Conservation (phyloP, 2,888 invertebrate genomes). For the Drosophila mimetica region DNA sequence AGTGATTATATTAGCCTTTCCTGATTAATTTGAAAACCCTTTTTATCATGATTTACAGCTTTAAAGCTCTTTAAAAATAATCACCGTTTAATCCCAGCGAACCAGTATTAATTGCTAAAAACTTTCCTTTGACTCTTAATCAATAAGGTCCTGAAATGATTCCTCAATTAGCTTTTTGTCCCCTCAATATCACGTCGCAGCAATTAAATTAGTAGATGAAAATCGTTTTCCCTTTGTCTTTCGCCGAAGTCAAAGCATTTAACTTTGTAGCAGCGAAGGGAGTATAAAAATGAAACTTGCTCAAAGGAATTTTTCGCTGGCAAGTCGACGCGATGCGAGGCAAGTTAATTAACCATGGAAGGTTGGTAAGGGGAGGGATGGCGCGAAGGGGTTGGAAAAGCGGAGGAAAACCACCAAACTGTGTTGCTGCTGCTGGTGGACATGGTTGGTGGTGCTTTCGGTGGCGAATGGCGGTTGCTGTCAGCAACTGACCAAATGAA, state of each 20-base stretch:
- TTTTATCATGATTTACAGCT: background rate
- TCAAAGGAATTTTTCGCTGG: constrained; percentile 68
- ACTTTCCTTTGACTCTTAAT: constrained; percentile 29
- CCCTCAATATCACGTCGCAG: constrained; percentile 68
- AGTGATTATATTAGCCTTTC: too few species aligned
- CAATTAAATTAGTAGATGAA: constrained; percentile 77
- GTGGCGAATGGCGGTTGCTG: constrained; percentile 46
- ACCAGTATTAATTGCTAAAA: constrained; percentile 10
- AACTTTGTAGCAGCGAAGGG: constrained; percentile 51
- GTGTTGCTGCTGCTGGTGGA: constrained; percentile 20
- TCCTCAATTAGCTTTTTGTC: constrained; percentile 17
- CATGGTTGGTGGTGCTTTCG: constrained; percentile 14
- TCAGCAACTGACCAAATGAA: constrained; percentile 71
- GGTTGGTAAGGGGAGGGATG: constrained; percentile 16
- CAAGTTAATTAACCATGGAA: constrained; percentile 70
- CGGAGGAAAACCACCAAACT: constrained; percentile 60
- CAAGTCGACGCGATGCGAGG: constrained; percentile 50
- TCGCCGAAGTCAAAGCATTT: constrained; percentile 59
- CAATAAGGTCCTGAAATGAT: constrained; percentile 17
- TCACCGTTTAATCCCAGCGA: background rate
- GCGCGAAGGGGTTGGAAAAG: too few species aligned
- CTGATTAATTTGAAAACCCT: background rate
- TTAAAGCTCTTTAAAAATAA: background rate
- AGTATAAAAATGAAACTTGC: constrained; percentile 64
- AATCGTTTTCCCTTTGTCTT: constrained; percentile 46